Conservation (phyloP, 2,888 invertebrate species). For the Caenorhabditis sp. region DNA sequence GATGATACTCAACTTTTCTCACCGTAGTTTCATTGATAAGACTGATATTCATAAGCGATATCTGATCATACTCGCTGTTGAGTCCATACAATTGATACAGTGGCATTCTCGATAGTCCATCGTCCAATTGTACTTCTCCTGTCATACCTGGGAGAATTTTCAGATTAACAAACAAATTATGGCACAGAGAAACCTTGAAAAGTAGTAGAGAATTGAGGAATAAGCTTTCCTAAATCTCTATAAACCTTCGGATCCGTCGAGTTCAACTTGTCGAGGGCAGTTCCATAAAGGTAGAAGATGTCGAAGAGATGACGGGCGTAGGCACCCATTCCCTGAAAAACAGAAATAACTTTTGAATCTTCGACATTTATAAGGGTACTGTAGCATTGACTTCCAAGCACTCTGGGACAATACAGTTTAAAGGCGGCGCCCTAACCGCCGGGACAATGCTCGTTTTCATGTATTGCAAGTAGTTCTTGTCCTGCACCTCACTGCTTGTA, state of each 20-base stretch:
- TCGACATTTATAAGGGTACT: neutral
- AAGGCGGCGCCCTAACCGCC: conserved; percentile 34
- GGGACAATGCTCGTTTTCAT: conserved; percentile 41
- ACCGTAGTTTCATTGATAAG: conserved; percentile 34
- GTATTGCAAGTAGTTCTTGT: conserved; percentile 39
- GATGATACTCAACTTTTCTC: neutral
- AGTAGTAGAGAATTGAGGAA: conserved; percentile 3
- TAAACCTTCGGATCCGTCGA: conserved; percentile 41
- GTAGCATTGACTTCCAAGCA: conserved; percentile 27
- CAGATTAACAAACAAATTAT: too few species aligned
- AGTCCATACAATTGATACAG: conserved; percentile 63
- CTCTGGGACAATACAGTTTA: conserved; percentile 39
- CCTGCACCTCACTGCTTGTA: conserved; percentile 26
- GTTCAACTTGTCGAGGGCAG: conserved; percentile 38
- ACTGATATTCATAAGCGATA: conserved; percentile 50
- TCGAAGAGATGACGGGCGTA: conserved; percentile 73
- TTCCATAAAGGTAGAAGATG: conserved; percentile 73
- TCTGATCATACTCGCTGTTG: conserved; percentile 49
- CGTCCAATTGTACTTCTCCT: conserved; percentile 59
- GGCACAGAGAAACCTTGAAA: conserved; percentile 25
- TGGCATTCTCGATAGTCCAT: conserved; percentile 50
- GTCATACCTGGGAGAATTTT: conserved; percentile 62
- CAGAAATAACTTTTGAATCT: too few species aligned
- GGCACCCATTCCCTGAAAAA: conserved; percentile 37
- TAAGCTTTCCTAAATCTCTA: conserved; percentile 9